A percentile compares a stretch with the other conserved stretches of the same genome.
These are phyloP conservation scores for Sericinus montela DNA, from an alignment of 2,888 invertebrate genomes.

Conservation along the genomic window DNA sequence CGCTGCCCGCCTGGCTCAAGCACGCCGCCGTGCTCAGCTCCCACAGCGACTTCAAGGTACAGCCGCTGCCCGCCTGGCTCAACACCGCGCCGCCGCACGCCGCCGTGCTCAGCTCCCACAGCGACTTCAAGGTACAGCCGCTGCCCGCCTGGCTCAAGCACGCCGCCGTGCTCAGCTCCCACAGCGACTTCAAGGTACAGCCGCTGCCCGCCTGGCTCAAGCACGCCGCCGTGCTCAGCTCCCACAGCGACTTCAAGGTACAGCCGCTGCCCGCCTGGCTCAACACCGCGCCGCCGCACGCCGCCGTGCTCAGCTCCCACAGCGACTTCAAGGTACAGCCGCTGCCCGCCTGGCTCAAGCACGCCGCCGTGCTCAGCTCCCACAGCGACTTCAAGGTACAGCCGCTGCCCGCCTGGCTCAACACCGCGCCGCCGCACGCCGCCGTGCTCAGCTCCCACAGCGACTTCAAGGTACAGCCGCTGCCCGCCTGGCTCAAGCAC, in stretches of 20 bases:
- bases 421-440: conserved; percentile 92
- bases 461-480: conserved; percentile 74
- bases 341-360: conserved; percentile 93
- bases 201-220: conserved; percentile 94
- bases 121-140: conserved; percentile 74
- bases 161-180: conserved; percentile 87
- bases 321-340: conserved; percentile 76
- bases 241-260: conserved; percentile 69
- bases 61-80: conserved; percentile 93
- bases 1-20: conserved; percentile 93
- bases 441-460: conserved; percentile 86
- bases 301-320: conserved; percentile 86
- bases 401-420: conserved; percentile 93
- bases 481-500: conserved; percentile 94
- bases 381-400: conserved; percentile 71
- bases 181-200: conserved; percentile 70
- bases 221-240: conserved; percentile 90
- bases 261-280: conserved; percentile 94
- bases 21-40: conserved; percentile 90
- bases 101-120: conserved; percentile 85
- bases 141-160: conserved; percentile 95
- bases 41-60: conserved; percentile 69
- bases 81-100: conserved; percentile 93
- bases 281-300: conserved; percentile 92
- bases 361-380: conserved; percentile 88